phyloP scores from a whole-genome alignment of 2,113 vertebrate genomes.

The Lampris incognitus region DNA sequence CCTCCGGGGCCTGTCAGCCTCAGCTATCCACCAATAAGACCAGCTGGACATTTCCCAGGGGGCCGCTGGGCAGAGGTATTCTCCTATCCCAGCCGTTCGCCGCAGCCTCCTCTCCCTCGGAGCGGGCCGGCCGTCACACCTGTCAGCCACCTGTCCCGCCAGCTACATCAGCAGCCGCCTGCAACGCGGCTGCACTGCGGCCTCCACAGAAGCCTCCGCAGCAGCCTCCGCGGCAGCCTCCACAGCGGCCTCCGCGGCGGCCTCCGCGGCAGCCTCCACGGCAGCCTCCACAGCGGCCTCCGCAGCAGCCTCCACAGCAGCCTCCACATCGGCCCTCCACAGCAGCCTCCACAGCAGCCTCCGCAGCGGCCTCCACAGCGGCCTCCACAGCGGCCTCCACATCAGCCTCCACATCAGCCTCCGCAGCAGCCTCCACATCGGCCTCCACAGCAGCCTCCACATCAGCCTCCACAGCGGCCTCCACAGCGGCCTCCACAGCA shows the following conservation, averaged over 20 bases:
- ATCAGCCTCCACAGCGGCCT: no score
- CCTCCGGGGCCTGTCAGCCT: constrained; percentile 55
- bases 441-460: constrained; percentile 1
- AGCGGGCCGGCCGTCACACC: constrained; percentile 46
- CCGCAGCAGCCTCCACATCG: background rate
- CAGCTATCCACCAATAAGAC: constrained; percentile 56
- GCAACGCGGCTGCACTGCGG: constrained; percentile 25
- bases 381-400: constrained; percentile 21
- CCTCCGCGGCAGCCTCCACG: no score
- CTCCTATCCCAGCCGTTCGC: constrained; percentile 43
- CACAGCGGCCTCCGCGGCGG: no score
- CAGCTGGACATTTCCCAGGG: constrained; percentile 54
- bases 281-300: no score
- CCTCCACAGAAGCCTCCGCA: background rate
- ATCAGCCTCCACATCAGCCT: background rate
- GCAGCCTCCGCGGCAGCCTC: no score
- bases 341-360: no score
- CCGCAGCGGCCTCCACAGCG: no score
- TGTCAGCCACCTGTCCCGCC: constrained; percentile 39
- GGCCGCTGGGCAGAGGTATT: constrained; percentile 23
- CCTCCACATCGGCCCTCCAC: no score
- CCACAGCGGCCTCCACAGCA: no score
- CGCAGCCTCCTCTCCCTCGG: constrained; percentile 14
- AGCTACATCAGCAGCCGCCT: constrained; percentile 27
- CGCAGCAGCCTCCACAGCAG: no score